These are phyloP conservation scores for Rhizomys pruinosus DNA, from an alignment of 2,113 vertebrate genomes.

Conservation along the genomic window DNA sequence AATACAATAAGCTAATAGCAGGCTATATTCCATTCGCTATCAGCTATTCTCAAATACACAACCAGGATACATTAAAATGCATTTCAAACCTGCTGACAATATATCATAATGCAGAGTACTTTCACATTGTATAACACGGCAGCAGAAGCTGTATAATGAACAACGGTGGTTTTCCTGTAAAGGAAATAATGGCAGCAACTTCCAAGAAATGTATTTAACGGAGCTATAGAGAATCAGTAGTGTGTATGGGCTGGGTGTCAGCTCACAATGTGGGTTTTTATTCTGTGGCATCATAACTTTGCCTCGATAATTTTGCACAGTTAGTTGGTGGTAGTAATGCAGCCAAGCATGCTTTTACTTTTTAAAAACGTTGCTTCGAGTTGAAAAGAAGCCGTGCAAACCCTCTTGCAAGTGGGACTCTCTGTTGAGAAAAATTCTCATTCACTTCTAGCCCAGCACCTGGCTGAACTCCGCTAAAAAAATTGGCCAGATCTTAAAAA, in stretches of 20 bases:
- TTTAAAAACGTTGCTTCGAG: conserved; percentile 68
- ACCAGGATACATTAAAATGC: conserved; percentile 80
- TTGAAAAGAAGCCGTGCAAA: not conserved
- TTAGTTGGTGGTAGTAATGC: conserved; percentile 84
- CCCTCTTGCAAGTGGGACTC: not conserved
- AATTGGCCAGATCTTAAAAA: conserved; percentile 38
- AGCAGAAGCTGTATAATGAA: conserved; percentile 79
- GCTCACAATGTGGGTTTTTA: conserved; percentile 66
- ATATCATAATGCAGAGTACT: conserved; percentile 78
- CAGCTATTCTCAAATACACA: conserved; percentile 77
- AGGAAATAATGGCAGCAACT: conserved; percentile 73
- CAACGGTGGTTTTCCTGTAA: conserved; percentile 79
- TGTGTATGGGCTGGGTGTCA: conserved; percentile 18
- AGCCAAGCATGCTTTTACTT: conserved; percentile 77
- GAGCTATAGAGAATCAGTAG: conserved; percentile 66
- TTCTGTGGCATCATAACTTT: conserved; percentile 64
- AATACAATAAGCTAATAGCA: conserved; percentile 76
- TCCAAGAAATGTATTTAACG: conserved; percentile 80
- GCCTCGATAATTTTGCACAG: conserved; percentile 73
- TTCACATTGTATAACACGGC: conserved; percentile 75
- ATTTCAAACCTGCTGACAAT: conserved; percentile 77
- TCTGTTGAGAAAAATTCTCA: conserved; percentile 48
- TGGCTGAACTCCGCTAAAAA: conserved; percentile 21
- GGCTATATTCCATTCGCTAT: conserved; percentile 78
- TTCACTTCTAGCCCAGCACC: not conserved